Conservation (phyloP, 2,797 vertebrate species). For the Malacoraja senta region DNA sequence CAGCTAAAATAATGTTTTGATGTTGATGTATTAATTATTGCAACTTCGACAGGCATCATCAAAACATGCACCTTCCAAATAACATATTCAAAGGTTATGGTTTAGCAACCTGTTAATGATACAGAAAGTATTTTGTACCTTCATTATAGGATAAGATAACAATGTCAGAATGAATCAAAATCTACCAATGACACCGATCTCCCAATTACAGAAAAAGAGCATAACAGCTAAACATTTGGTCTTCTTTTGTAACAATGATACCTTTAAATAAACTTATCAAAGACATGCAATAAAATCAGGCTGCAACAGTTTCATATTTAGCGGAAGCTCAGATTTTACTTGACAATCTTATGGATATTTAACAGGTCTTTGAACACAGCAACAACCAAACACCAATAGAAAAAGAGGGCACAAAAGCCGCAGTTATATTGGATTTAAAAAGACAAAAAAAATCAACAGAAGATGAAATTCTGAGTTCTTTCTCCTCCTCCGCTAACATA, state of each 20-base stretch:
- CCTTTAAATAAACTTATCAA: background rate
- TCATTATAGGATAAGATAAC: background rate
- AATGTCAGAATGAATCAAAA: background rate
- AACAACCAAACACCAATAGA: too few relatives aligned
- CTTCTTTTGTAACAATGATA: background rate
- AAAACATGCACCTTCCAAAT: background rate
- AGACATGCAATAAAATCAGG: background rate
- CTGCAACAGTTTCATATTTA: background rate
- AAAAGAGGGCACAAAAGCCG: too few relatives aligned
- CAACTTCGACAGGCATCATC: background rate
- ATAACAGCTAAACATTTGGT: background rate
- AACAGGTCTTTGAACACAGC: background rate
- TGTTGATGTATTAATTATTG: background rate
- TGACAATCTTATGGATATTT: background rate
- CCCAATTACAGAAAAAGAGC: background rate
- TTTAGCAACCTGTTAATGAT: background rate
- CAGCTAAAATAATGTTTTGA: background rate
- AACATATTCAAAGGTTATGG: background rate
- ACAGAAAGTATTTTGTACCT: background rate
- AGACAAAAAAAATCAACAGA: too few relatives aligned
- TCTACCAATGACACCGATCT: too few relatives aligned
- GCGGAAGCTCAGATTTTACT: background rate
- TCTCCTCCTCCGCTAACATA: too few relatives aligned
- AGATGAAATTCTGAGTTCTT: too few relatives aligned
- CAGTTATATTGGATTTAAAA: too few relatives aligned